A percentile compares a stretch with the other conserved stretches of the same genome.
Conservation (phyloP, 2,113 vertebrate species). For the Nycticebus coucang region DNA sequence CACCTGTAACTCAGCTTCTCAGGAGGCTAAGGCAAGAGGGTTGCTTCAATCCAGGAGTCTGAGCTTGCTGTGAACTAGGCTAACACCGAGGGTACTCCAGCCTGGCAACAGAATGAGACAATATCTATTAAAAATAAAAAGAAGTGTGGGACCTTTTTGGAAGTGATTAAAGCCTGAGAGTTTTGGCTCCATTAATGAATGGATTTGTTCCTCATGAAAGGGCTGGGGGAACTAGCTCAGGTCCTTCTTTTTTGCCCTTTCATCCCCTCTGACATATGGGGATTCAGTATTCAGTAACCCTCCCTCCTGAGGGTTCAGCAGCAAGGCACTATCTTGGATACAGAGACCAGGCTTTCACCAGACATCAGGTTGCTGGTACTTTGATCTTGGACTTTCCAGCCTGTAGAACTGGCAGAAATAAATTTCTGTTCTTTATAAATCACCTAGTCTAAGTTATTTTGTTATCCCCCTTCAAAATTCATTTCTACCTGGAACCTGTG, state of each 20-base stretch:
- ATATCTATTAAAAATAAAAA: too few relatives aligned
- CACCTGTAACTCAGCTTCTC: too few relatives aligned
- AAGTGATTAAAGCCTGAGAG: neutral
- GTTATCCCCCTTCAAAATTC: neutral
- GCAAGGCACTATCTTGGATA: neutral
- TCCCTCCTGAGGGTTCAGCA: neutral
- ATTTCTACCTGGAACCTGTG: neutral
- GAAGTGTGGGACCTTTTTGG: neutral
- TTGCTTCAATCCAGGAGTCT: neutral
- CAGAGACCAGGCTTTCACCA: neutral
- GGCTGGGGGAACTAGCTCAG: neutral
- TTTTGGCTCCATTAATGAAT: neutral
- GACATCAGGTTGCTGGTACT: neutral
- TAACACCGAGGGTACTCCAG: too few relatives aligned
- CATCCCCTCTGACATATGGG: neutral
- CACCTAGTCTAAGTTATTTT: neutral
- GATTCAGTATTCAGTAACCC: too few relatives aligned
- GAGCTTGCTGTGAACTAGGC: too few relatives aligned
- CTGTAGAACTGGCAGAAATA: neutral
- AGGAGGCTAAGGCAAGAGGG: neutral
- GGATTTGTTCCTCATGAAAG: neutral
- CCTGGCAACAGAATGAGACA: too few relatives aligned
- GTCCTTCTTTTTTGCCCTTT: too few relatives aligned
- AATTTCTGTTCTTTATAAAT: neutral
- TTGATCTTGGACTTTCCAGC: neutral